These are phyloP conservation scores for Agonopterix arenella DNA, from an alignment of 2,888 invertebrate genomes.

Conservation along the genomic window DNA sequence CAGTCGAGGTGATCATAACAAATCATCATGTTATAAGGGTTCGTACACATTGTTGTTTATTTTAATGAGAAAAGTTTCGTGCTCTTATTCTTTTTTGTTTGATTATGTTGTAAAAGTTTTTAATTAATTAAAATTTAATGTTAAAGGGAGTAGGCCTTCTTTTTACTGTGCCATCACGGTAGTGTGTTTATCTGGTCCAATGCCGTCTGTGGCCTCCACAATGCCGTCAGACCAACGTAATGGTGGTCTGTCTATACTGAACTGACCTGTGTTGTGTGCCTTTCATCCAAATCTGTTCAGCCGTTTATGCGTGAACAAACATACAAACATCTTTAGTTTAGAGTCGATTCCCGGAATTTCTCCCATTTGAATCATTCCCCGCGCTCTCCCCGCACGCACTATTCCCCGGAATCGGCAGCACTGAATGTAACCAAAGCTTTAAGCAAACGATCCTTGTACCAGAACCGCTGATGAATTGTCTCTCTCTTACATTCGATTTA, in stretches of 20 bases:
- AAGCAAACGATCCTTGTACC: conserved; percentile 16
- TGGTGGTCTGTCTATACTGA: too few relatives aligned
- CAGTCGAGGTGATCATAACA: conserved; percentile 64
- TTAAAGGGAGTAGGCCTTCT: neutral
- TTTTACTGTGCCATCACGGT: neutral
- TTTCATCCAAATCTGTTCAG: too few relatives aligned
- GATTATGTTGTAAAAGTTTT: neutral
- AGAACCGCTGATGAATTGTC: conserved; percentile 18
- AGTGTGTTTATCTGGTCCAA: neutral
- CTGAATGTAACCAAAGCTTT: conserved; percentile 12
- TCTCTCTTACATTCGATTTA: conserved; percentile 18
- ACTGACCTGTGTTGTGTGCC: too few relatives aligned
- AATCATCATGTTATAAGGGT: conserved; percentile 53
- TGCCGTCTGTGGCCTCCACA: neutral
- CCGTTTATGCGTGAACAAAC: too few relatives aligned
- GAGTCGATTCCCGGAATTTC: too few relatives aligned
- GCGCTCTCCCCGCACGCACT: too few relatives aligned
- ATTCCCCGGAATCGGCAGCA: too few relatives aligned
- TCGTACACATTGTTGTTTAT: conserved; percentile 20
- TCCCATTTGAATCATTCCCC: too few relatives aligned
- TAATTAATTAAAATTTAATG: neutral
- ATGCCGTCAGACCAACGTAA: neutral
- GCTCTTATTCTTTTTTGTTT: neutral
- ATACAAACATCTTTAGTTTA: too few relatives aligned
- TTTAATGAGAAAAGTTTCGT: neutral